A percentile compares a stretch with the other conserved stretches of the same genome.
These are phyloP conservation scores for Amphilophus citrinellus DNA, from an alignment of 2,113 vertebrate species.

Conservation along the genomic window DNA sequence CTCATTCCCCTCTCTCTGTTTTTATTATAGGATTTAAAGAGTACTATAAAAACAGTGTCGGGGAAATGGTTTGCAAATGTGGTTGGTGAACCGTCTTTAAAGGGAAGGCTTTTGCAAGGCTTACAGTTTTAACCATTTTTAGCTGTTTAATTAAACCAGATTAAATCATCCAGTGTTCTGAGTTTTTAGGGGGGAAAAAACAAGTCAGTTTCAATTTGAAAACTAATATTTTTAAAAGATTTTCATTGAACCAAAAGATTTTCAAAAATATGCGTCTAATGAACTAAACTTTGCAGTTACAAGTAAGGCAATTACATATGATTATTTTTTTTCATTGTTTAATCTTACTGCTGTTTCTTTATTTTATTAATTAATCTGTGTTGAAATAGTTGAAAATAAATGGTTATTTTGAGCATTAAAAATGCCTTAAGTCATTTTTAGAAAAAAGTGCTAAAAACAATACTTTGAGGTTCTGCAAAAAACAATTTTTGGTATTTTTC, in stretches of 20 bases:
- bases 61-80: slow-evolving; percentile 65
- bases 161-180: slow-evolving; percentile 3
- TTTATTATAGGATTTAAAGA: slow-evolving; percentile 59
- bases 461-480: neutral
- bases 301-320: neutral
- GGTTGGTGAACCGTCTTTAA: slow-evolving; percentile 38
- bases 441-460: neutral
- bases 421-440: neutral
- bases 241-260: neutral
- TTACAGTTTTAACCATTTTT: slow-evolving; percentile 16
- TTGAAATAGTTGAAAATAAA: neutral
- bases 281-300: no score
- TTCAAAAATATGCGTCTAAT: no score
- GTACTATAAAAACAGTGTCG: slow-evolving; percentile 49
- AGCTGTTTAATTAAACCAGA: slow-evolving; percentile 29
- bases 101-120: slow-evolving; percentile 15
- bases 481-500: neutral
- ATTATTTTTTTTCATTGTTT: neutral
- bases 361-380: neutral
- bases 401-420: no score
- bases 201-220: neutral
- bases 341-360: no score
- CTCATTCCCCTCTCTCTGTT: slow-evolving; percentile 43
- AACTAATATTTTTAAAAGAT: neutral
- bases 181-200: neutral